Evolutionary conservation across 92 coral and sea anemone species (phyloP).

Genomic region (Zoanthus gigantus): DNA sequence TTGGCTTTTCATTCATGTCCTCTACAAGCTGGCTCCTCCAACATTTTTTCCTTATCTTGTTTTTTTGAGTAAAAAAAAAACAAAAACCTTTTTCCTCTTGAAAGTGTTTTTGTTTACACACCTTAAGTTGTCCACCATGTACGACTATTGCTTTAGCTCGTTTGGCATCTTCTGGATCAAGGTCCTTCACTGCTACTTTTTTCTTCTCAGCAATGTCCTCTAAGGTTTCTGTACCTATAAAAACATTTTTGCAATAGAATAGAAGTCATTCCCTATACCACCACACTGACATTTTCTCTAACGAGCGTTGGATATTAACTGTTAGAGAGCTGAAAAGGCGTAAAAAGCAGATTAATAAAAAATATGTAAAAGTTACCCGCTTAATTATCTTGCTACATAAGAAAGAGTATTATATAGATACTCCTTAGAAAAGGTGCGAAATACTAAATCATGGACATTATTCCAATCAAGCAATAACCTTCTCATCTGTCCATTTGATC

Average conservation of each 20-base stretch:
- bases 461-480: too few relatives aligned
- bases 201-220: conserved; percentile 93
- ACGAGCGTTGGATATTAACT: too few relatives aligned
- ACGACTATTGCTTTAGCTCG: conserved; percentile 86
- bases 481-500: too few relatives aligned
- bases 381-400: too few relatives aligned
- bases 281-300: too few relatives aligned
- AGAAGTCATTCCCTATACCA: neutral
- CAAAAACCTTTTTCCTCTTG: neutral
- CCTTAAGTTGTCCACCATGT: conserved; percentile 96
- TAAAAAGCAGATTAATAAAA: too few relatives aligned
- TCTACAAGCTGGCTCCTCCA: neutral
- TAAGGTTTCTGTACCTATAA: conserved; percentile 91
- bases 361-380: too few relatives aligned
- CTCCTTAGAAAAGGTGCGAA: too few relatives aligned
- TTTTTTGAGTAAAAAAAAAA: neutral
- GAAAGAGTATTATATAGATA: too few relatives aligned
- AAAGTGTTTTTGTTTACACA: conserved; percentile 7
- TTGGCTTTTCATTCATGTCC: neutral
- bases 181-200: conserved; percentile 79
- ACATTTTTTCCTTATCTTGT: neutral
- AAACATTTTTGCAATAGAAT: neutral
- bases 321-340: too few relatives aligned
- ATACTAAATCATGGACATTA: too few relatives aligned
- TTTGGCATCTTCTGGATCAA: conserved; percentile 68